Base-by-base conservation (phyloP, 2,888 invertebrate genomes). In the Pimpla rufipes region DNA sequence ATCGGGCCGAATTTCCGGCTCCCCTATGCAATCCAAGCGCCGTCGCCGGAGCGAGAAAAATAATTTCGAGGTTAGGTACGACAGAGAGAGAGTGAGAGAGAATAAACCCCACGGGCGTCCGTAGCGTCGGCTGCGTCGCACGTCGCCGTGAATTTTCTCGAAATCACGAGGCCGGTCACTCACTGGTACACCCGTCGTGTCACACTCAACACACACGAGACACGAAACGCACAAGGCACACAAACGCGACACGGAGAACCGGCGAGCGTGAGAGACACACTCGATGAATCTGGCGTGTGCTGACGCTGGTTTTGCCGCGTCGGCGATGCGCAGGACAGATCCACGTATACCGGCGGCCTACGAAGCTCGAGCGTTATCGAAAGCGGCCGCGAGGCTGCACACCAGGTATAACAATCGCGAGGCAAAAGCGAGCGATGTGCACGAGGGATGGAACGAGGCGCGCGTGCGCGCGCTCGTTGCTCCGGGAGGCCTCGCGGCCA, bases 161-260 rank as follows among this genome's bases (percentile, higher is more conserved):
- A 10, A 57, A 8, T 57, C 5, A 67, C 23, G 8, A n/a, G 42
- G 10, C 11, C 42, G 71, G 23, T 71, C 71, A 29, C 57, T 57
- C 71, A 42, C 42, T 57, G 71, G 55, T 42, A 11, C 70, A 70
- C 52, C 35, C 55, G 37, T 37, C 47, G n/a, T 7, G 21, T 18
- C 37, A 21, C 70, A 37, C n/a, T 4, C 11, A 18, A 23, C 13
- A n/a, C 57, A 29, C 4, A 57, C n/a, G n/a, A n/a, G n/a, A n/a
- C n/a, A n/a, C n/a, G n/a, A n/a, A n/a, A n/a, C 29, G 29, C 3
- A 29, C 5, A 29, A 29, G 29, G 2, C 29, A 29, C 29, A 29
- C 29, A 29, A 3, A 29, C 29, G 29, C 2, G 5, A 5, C 29
- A 5, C 29, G 29, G n/a, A n/a, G 37, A 70, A 40, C 55, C 70